A percentile compares a stretch with the other conserved stretches of the same genome.
Conservation (phyloP, 1,140 invertebrate genomes). For the Temnothorax nylanderi region DNA sequence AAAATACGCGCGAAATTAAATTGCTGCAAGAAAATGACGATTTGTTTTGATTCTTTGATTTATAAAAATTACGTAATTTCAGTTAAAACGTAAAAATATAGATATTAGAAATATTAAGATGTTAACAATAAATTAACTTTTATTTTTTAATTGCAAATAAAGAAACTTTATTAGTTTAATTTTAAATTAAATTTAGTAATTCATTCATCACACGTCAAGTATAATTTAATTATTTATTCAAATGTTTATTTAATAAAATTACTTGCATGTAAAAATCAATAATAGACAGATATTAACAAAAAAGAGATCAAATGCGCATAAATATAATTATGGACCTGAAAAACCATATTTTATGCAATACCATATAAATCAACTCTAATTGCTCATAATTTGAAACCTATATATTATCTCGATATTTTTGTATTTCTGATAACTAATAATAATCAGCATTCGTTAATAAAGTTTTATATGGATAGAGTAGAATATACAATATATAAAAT, state of each 20-base stretch:
- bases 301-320: background rate
- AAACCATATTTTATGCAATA: background rate
- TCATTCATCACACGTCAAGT: no score
- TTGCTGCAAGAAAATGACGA: background rate
- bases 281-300: background rate
- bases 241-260: background rate
- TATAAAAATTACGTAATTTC: background rate
- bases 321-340: background rate
- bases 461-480: background rate
- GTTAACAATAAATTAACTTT: background rate
- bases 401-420: background rate
- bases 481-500: background rate
- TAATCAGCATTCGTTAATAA: background rate
- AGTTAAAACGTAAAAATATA: background rate
- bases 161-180: background rate
- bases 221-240: background rate
- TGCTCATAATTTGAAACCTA: background rate
- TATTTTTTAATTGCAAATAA: background rate
- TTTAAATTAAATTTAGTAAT: background rate
- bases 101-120: background rate
- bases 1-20: background rate
- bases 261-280: background rate
- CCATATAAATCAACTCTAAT: background rate
- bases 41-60: background rate
- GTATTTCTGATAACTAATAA: background rate